Conservation (phyloP, 1,140 invertebrate genomes). For the Lordiphosa mommai region DNA sequence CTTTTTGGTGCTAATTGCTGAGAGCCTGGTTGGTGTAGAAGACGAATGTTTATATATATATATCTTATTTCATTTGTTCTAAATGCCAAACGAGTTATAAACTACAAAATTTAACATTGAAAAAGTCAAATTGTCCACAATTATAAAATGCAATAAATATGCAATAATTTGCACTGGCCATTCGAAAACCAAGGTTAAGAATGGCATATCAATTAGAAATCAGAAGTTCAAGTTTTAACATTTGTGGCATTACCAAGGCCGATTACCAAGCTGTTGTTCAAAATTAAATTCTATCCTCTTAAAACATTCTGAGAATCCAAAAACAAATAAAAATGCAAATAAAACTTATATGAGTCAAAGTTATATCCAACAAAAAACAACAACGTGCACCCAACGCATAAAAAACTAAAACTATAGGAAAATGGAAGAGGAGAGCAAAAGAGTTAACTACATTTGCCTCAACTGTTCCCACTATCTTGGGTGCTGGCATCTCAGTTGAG, state of each 20-base stretch:
- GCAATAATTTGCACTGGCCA: background rate
- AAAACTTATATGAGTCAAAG: slow-evolving; percentile 63
- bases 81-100: slow-evolving; percentile 2
- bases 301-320: slow-evolving; percentile 42
- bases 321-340: slow-evolving; percentile 66
- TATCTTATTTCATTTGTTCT: background rate
- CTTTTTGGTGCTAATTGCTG: too few species aligned
- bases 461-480: slow-evolving; percentile 56
- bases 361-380: slow-evolving; percentile 50
- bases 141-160: background rate
- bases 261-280: background rate
- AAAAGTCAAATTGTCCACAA: slow-evolving; percentile 4
- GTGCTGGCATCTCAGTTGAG: slow-evolving; percentile 44
- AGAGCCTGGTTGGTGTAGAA: background rate
- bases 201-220: slow-evolving; percentile 30
- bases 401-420: slow-evolving; percentile 41
- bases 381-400: slow-evolving; percentile 45
- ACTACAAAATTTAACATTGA: background rate
- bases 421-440: slow-evolving; percentile 3
- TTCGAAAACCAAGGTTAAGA: slow-evolving; percentile 12
- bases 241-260: background rate
- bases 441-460: slow-evolving; percentile 38
- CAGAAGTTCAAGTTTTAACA: slow-evolving; percentile 8
- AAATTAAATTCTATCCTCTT: slow-evolving; percentile 41
- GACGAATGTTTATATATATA: background rate